phyloP scores from a whole-genome alignment of 1,140 invertebrate species.

The Caenorhabditis latens region DNA sequence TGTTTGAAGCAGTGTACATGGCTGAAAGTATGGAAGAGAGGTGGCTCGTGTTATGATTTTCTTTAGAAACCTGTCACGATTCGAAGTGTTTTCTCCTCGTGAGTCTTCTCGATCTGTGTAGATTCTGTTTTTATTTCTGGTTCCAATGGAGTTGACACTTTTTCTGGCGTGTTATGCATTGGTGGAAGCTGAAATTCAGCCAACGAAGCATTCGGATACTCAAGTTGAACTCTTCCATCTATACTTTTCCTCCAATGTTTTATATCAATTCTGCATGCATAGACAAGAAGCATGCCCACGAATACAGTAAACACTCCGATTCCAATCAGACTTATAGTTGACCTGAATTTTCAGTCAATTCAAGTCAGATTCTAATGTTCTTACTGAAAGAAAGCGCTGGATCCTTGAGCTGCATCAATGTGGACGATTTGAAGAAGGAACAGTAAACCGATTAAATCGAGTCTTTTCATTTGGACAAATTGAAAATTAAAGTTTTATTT shows the following conservation, averaged over 20 bases:
- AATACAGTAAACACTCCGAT: neutral
- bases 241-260: constrained; percentile 49
- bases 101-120: neutral
- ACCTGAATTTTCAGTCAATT: neutral
- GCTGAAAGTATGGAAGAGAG: neutral
- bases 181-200: constrained; percentile 1
- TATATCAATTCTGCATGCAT: constrained; percentile 56
- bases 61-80: neutral
- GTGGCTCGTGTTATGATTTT: neutral
- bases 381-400: neutral
- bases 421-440: neutral
- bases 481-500: neutral
- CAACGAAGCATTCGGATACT: constrained; percentile 26
- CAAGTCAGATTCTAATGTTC: neutral
- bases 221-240: constrained; percentile 28
- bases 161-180: constrained; percentile 41
- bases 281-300: constrained; percentile 42
- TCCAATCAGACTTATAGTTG: neutral
- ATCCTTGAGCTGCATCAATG: constrained; percentile 12
- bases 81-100: neutral
- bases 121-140: constrained; percentile 5
- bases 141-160: constrained; percentile 16
- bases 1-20: constrained; percentile 15
- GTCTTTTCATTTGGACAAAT: constrained; percentile 27
- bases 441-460: neutral